Evolutionary conservation across 2,113 vertebrate genomes (phyloP).

Genomic region (Cyprinus carpio): DNA sequence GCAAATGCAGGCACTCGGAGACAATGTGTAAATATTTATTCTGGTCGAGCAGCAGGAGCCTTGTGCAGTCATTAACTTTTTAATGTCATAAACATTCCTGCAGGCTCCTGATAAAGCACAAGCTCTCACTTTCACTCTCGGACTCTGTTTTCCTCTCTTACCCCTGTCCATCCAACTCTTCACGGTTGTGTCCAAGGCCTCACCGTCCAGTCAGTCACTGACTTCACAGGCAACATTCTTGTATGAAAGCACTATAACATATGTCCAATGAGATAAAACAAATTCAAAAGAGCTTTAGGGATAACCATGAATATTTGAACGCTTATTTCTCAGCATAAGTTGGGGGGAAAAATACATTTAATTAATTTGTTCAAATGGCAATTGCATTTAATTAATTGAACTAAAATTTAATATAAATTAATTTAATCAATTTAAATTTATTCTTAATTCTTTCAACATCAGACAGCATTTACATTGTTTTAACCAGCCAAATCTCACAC

Average conservation of each 20-base stretch:
- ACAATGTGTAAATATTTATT: slow-evolving; percentile 75
- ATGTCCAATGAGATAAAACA: background rate
- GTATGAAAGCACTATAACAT: background rate
- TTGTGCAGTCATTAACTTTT: slow-evolving; percentile 70
- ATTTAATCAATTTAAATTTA: background rate
- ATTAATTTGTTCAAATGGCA: background rate
- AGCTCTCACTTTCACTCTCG: slow-evolving; percentile 33
- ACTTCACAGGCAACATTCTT: background rate
- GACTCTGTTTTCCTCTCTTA: no score
- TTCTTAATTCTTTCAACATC: no score
- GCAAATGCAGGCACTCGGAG: background rate
- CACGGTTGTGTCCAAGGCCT: background rate
- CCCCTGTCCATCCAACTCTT: background rate
- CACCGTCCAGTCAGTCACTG: background rate
- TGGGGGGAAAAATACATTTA: no score
- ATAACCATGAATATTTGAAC: background rate
- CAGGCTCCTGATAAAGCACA: slow-evolving; percentile 67
- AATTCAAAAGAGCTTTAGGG: background rate
- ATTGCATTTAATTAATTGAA: no score
- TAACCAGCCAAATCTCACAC: background rate
- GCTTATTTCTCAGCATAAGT: background rate
- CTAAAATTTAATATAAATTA: background rate
- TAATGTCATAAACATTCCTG: slow-evolving; percentile 75
- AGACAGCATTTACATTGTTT: no score
- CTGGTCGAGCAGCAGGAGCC: slow-evolving; percentile 66